Evolutionary conservation across 2,888 invertebrate genomes (phyloP), one percentile per base, ranked within the genome.

Genomic region (Sacculina carcini): DNA sequence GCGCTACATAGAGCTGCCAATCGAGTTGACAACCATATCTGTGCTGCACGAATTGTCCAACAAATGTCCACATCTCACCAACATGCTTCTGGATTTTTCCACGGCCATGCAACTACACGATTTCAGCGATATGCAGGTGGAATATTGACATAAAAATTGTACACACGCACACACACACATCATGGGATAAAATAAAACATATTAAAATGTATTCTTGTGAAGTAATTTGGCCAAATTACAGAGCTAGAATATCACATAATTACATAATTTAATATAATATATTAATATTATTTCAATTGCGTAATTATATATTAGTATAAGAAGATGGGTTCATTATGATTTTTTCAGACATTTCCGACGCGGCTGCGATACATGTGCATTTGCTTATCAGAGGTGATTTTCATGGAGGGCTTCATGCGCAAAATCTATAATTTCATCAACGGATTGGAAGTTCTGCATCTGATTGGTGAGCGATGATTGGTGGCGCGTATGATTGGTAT

Each of bases 41-140:
- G 89, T 96, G 9, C 73, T 99, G 1, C 96, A 98, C 64, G 98
- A 98, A 64, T 67, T 99, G 57, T 84, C 94, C 1, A 89, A 81
- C 61, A 92, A 90, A 66, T 94, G 92, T 61, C 89, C 90, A 0
- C 90, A 90, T 65, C 69, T 94, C 51, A 89, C 90, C 0, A 85
- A 89, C 64, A 84, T 99, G 82, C 74, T 96, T 19, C 71, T 99
- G 55, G 96, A 96, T 63, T 96, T 96, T 64, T 90, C 94, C 57
- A 98, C 94, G 63, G 98, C 98, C 36, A 92, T 92, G 90, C 94
- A 94, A 63, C 74, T 99, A 53, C 96, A 98, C 67, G 98, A 99
- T 65, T 99, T 98, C 72, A 94, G 92, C 58, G 92, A 92, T 68
- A 79, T 99, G 74, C 74, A 75, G 63, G 70, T 71, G 21, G 3